phyloP scores from a whole-genome alignment of 2,888 invertebrate species.

The Chrysomela aeneicollis region DNA sequence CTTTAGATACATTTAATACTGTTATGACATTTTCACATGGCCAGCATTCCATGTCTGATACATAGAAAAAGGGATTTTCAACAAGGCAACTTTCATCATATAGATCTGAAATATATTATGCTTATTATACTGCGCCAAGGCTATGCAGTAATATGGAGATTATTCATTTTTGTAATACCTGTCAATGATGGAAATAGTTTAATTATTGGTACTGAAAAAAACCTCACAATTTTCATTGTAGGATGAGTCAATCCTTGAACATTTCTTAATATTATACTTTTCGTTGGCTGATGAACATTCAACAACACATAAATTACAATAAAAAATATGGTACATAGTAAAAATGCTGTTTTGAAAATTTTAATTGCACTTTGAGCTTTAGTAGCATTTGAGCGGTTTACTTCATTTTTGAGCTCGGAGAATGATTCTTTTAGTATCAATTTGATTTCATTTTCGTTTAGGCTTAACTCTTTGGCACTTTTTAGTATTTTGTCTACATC shows the following conservation, averaged over 20 bases:
- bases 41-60: conserved; percentile 85
- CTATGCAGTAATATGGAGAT: too few species aligned
- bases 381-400: conserved; percentile 43
- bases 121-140: background rate
- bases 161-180: conserved; percentile 62
- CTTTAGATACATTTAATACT: conserved; percentile 72
- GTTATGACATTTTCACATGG: conserved; percentile 78
- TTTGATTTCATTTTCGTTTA: conserved; percentile 71
- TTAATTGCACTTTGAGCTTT: conserved; percentile 42
- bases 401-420: conserved; percentile 56
- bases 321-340: conserved; percentile 50
- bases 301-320: conserved; percentile 61
- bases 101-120: conserved; percentile 64
- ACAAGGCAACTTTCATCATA: conserved; percentile 87
- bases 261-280: conserved; percentile 73
- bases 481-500: conserved; percentile 67
- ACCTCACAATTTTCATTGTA: conserved; percentile 75
- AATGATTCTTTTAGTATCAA: conserved; percentile 68
- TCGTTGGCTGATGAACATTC: conserved; percentile 70
- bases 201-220: conserved; percentile 79
- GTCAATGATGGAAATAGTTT: conserved; percentile 76
- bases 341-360: conserved; percentile 33
- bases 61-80: conserved; percentile 83
- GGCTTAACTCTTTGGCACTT: conserved; percentile 67
- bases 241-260: conserved; percentile 85